phyloP scores from a whole-genome alignment of 2,888 invertebrate species.

The Ischnura elegans region DNA sequence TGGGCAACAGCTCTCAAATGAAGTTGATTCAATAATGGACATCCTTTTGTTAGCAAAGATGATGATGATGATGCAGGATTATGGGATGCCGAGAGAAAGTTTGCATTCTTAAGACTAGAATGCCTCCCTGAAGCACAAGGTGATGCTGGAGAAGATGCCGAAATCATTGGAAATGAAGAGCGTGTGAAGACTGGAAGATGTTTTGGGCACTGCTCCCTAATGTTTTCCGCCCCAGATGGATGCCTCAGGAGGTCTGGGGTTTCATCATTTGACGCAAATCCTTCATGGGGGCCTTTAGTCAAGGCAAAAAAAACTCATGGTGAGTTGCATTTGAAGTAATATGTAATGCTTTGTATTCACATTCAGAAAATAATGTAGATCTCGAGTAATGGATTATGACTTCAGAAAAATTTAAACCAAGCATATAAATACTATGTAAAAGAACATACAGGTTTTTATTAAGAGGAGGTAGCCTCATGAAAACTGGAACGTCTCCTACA shows the following conservation, averaged over 20 bases:
- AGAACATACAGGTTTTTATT: too few relatives aligned
- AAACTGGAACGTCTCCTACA: too few relatives aligned
- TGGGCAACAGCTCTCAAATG: slow-evolving; percentile 57
- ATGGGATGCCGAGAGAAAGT: slow-evolving; percentile 30
- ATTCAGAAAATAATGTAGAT: too few relatives aligned
- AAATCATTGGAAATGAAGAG: slow-evolving; percentile 50
- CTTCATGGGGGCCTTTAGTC: slow-evolving; percentile 28
- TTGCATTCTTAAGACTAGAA: slow-evolving; percentile 26
- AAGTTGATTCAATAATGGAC: slow-evolving; percentile 40
- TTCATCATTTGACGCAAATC: slow-evolving; percentile 73
- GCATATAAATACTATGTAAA: too few relatives aligned
- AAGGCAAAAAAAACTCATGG: background rate
- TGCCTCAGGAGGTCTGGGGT: slow-evolving; percentile 79
- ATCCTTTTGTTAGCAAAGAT: slow-evolving; percentile 42
- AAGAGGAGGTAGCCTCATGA: too few relatives aligned
- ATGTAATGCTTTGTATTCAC: too few relatives aligned
- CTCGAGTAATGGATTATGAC: too few relatives aligned
- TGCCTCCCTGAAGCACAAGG: slow-evolving; percentile 41
- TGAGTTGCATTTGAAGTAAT: background rate
- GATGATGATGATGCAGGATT: slow-evolving; percentile 47
- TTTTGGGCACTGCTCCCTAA: slow-evolving; percentile 26
- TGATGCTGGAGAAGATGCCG: slow-evolving; percentile 55
- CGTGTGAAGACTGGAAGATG: slow-evolving; percentile 48
- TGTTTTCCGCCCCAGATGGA: slow-evolving; percentile 76
- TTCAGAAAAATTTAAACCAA: too few relatives aligned